Conservation (phyloP, 2,888 invertebrate species). For the Lomographa bimaculata region DNA sequence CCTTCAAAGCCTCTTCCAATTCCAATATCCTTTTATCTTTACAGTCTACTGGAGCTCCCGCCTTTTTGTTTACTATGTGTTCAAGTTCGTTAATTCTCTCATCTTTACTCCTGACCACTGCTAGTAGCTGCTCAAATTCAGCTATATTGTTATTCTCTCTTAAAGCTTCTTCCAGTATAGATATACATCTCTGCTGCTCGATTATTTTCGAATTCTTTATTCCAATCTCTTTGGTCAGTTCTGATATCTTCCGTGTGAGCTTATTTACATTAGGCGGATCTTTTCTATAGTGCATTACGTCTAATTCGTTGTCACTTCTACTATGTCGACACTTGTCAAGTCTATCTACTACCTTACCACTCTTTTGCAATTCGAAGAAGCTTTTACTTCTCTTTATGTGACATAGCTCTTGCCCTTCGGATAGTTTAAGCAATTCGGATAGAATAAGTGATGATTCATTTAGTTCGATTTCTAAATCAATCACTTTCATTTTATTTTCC, state of each 20-base stretch:
- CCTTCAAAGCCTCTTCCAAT: constrained; percentile 91
- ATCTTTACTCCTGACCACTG: constrained; percentile 84
- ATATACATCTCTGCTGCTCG: constrained; percentile 80
- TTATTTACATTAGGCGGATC: constrained; percentile 58
- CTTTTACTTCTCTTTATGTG: constrained; percentile 71
- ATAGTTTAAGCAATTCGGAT: constrained; percentile 75
- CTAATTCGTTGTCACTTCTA: constrained; percentile 70
- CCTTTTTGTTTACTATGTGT: constrained; percentile 83
- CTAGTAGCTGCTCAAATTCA: constrained; percentile 83
- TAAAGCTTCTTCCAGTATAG: constrained; percentile 79
- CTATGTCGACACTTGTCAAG: constrained; percentile 78
- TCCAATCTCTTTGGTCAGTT: constrained; percentile 71
- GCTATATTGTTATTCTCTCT: constrained; percentile 82
- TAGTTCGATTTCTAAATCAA: constrained; percentile 79
- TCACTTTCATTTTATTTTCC: constrained; percentile 70
- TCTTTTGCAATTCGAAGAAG: constrained; percentile 79
- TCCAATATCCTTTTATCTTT: constrained; percentile 87
- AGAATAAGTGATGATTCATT: constrained; percentile 80
- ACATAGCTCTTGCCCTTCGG: constrained; percentile 62
- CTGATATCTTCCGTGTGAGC: constrained; percentile 66
- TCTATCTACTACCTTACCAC: constrained; percentile 84
- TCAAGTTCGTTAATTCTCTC: constrained; percentile 91
- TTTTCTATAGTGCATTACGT: constrained; percentile 49
- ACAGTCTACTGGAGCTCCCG: constrained; percentile 58
- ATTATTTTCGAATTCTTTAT: constrained; percentile 81